Evolutionary conservation across 2,113 vertebrate genomes (phyloP).

Genomic region (Chionis minor): DNA sequence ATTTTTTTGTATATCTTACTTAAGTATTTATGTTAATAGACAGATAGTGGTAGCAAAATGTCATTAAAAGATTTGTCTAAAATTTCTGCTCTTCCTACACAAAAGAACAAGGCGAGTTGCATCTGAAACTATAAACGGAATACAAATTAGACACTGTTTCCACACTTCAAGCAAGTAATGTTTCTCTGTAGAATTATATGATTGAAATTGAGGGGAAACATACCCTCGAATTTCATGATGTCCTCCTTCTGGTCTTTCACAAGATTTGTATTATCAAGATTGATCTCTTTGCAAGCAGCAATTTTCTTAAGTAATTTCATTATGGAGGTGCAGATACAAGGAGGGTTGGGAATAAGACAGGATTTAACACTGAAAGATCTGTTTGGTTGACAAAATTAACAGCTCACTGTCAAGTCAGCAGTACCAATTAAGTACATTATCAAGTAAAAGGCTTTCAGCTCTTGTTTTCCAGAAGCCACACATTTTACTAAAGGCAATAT

Average conservation of each 20-base stretch:
- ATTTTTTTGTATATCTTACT: neutral
- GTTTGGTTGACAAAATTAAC: conserved; percentile 14
- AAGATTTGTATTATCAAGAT: neutral
- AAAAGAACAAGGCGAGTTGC: neutral
- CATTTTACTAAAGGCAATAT: neutral
- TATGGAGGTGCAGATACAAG: neutral
- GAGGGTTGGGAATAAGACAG: neutral
- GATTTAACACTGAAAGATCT: neutral
- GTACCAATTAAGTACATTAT: neutral
- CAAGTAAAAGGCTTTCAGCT: neutral
- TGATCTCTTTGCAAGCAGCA: neutral
- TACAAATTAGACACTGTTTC: neutral
- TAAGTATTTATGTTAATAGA: neutral
- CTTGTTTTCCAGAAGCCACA: neutral
- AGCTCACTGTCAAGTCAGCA: neutral
- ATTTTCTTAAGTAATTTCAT: neutral
- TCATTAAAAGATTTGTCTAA: neutral
- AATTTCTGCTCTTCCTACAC: neutral
- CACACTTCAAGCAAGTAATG: neutral
- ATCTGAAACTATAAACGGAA: neutral
- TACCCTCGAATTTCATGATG: neutral
- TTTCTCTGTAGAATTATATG: neutral
- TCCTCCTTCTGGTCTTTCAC: neutral
- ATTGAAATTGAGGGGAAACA: neutral
- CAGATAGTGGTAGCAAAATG: neutral